These are phyloP conservation scores for Drosophila tropicalis DNA, from an alignment of 1,140 invertebrate species.

Conservation along the genomic window DNA sequence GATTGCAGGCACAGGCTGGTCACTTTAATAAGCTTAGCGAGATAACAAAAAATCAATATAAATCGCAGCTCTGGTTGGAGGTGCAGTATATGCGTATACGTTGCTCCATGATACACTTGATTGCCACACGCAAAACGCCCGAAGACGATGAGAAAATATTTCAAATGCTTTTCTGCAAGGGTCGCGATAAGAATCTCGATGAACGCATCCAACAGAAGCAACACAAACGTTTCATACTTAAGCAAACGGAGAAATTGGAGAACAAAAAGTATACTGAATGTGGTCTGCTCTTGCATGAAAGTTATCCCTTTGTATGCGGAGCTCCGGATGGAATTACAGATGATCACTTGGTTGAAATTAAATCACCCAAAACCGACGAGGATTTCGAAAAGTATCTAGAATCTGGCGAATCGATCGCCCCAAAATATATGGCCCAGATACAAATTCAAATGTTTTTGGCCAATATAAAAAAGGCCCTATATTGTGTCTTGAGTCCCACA, in stretches of 20 bases:
- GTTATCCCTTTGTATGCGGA: constrained; percentile 78
- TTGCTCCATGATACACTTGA: constrained; percentile 75
- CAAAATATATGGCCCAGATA: constrained; percentile 84
- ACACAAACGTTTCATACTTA: constrained; percentile 81
- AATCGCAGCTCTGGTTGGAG: constrained; percentile 74
- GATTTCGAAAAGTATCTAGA: constrained; percentile 81
- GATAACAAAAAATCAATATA: constrained; percentile 67
- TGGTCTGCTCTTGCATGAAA: constrained; percentile 71
- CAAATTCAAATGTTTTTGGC: constrained; percentile 84
- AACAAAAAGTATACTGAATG: constrained; percentile 79
- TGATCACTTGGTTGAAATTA: constrained; percentile 84
- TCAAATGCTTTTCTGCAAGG: constrained; percentile 72
- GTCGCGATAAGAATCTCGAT: constrained; percentile 66
- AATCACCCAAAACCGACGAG: constrained; percentile 82
- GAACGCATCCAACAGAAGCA: constrained; percentile 72
- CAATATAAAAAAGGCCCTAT: constrained; percentile 78
- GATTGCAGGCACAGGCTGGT: constrained; percentile 61
- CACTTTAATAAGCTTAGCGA: constrained; percentile 64
- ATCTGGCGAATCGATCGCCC: constrained; percentile 70
- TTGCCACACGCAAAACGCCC: constrained; percentile 58
- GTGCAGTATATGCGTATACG: constrained; percentile 77
- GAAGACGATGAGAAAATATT: constrained; percentile 72
- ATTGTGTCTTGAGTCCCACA: constrained; percentile 79
- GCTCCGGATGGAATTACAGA: constrained; percentile 83
- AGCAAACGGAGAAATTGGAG: constrained; percentile 79